These are phyloP conservation scores for Chrosomus eos DNA, from an alignment of 2,797 vertebrate species.

Conservation along the genomic window DNA sequence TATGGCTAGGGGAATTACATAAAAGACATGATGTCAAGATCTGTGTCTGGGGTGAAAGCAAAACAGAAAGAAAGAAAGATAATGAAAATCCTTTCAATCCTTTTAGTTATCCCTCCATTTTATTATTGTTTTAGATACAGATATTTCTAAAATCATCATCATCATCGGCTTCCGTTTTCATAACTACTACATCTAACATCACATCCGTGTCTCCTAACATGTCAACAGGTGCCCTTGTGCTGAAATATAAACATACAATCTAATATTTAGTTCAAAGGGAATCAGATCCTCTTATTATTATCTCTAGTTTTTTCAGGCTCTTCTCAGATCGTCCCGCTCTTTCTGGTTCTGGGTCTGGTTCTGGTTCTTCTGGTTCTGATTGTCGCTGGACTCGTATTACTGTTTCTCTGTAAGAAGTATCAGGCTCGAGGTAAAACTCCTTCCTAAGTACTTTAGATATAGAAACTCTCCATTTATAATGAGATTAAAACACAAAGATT, in stretches of 20 bases:
- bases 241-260: not conserved
- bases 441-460: no score
- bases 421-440: not conserved
- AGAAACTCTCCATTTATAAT: not conserved
- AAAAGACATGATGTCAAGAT: not conserved
- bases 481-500: not conserved
- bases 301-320: not conserved
- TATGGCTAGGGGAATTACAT: not conserved
- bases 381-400: not conserved
- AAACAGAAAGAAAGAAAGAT: not conserved
- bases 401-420: conserved; percentile 1
- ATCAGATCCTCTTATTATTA: no score
- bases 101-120: not conserved
- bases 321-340: not conserved
- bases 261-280: not conserved
- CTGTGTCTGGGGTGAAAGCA: not conserved
- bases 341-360: not conserved
- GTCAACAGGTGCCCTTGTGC: not conserved
- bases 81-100: not conserved
- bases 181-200: no score
- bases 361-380: not conserved
- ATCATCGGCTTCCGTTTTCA: not conserved
- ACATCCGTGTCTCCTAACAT: not conserved
- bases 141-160: not conserved
- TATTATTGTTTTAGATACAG: not conserved